Percentiles rank a stretch among this genome's conserved stretches.
These are phyloP conservation scores for Ditula angustiorana DNA, from an alignment of 2,888 invertebrate genomes.

Conservation along the genomic window DNA sequence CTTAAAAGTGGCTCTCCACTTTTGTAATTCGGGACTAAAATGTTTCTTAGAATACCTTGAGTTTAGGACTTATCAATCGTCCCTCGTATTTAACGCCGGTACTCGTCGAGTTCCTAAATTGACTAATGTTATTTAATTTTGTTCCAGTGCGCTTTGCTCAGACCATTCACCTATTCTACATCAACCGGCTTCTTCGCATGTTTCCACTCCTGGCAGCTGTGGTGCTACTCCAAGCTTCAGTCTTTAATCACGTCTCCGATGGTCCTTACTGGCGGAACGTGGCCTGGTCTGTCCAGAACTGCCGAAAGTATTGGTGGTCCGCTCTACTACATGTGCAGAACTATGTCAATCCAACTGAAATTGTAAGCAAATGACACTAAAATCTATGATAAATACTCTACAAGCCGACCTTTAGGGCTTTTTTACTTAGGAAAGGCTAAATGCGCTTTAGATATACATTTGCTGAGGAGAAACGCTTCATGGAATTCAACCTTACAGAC, in stretches of 20 bases:
- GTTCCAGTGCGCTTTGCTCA: constrained; percentile 60
- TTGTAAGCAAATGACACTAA: constrained; percentile 55
- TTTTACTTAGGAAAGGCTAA: too few relatives aligned
- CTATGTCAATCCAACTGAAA: constrained; percentile 61
- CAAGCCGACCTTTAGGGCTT: too few relatives aligned
- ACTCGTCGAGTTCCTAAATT: neutral
- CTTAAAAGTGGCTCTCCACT: too few relatives aligned
- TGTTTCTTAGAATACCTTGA: too few relatives aligned
- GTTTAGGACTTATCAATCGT: too few relatives aligned
- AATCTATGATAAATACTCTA: too few relatives aligned
- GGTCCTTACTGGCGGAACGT: constrained; percentile 74
- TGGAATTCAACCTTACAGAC: too few relatives aligned
- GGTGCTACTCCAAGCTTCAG: constrained; percentile 58
- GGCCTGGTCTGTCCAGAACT: constrained; percentile 60
- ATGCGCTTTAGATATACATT: too few relatives aligned
- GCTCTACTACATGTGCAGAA: constrained; percentile 80
- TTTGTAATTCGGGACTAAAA: too few relatives aligned
- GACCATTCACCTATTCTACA: constrained; percentile 58
- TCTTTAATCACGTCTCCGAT: constrained; percentile 59
- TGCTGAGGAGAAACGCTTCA: too few relatives aligned
- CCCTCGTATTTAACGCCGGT: too few relatives aligned
- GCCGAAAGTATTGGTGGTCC: constrained; percentile 79
- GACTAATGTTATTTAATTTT: constrained; percentile 1
- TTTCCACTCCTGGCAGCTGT: constrained; percentile 61
- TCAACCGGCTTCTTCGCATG: constrained; percentile 61